Percentiles rank a stretch among this genome's conserved stretches.
Conservation (phyloP, 2,113 vertebrate genomes). For the Noctilio leporinus region DNA sequence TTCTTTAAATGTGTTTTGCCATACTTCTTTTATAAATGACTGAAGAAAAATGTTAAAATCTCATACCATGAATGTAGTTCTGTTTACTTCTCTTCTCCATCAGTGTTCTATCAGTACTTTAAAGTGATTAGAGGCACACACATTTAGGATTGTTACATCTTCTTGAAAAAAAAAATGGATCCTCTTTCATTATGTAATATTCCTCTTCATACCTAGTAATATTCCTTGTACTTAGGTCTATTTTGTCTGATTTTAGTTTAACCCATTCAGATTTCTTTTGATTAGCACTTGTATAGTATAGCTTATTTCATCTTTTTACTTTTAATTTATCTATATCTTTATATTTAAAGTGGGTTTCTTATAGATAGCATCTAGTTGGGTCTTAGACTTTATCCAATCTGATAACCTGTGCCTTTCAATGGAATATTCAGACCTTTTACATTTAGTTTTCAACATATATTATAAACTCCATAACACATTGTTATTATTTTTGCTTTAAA, state of each 20-base stretch:
- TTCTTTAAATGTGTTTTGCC: neutral
- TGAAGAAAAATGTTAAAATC: neutral
- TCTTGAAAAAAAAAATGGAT: neutral
- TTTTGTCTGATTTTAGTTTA: neutral
- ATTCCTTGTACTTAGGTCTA: neutral
- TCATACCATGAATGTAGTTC: neutral
- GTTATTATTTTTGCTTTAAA: neutral
- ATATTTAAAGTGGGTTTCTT: neutral
- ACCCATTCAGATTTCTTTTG: neutral
- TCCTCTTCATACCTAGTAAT: neutral
- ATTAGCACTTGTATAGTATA: neutral
- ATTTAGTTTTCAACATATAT: neutral
- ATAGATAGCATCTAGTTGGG: neutral
- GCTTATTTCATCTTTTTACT: neutral
- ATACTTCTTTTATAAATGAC: neutral
- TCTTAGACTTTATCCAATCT: neutral
- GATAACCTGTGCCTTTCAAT: neutral
- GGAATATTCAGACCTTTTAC: neutral
- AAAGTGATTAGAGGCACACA: neutral
- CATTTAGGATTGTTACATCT: neutral
- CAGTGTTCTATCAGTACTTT: neutral
- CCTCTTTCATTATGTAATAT: neutral
- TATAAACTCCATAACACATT: neutral
- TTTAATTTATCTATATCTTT: neutral
- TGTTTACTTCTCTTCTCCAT: neutral